phyloP scores from a whole-genome alignment of 2,113 vertebrate genomes.

The Struthidea cinerea region DNA sequence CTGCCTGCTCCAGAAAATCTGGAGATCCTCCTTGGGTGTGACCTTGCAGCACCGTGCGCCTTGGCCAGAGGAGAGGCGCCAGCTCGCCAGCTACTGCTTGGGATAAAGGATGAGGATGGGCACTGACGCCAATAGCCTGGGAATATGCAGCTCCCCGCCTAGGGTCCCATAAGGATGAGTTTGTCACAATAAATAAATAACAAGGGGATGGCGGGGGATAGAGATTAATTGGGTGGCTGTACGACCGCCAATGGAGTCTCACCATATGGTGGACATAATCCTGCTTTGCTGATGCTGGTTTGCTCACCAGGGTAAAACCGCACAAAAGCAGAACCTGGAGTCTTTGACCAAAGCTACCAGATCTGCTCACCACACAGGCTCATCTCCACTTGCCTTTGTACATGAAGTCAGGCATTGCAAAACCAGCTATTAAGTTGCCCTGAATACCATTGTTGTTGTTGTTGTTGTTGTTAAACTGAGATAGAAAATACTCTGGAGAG shows the following conservation, averaged over 20 bases:
- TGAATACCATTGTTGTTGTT: background rate
- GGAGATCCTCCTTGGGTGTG: conserved; percentile 12
- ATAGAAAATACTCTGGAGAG: background rate
- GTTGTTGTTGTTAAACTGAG: background rate
- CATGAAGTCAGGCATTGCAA: background rate
- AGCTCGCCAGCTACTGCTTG: background rate
- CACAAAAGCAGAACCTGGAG: background rate
- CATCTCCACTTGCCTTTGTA: background rate
- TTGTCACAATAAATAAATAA: conserved; percentile 66
- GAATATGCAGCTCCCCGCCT: background rate
- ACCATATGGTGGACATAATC: conserved; percentile 58
- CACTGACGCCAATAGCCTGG: background rate
- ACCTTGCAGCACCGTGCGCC: background rate
- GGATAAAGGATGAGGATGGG: conserved; percentile 36
- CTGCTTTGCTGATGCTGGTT: conserved; percentile 15
- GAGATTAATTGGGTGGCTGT: conserved; percentile 58
- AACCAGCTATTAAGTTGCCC: background rate
- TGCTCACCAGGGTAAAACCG: background rate
- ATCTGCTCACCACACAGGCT: background rate
- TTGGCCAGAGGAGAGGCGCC: background rate
- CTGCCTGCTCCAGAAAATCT: background rate
- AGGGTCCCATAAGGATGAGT: conserved; percentile 38
- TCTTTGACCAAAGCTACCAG: background rate
- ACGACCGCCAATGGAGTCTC: conserved; percentile 26
- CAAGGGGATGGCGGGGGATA: conserved; percentile 20